A percentile compares a stretch with the other conserved stretches of the same genome.
Evolutionary conservation across 2,797 vertebrate species (phyloP).

Genomic region (Microctenopoma stevenorrisi): DNA sequence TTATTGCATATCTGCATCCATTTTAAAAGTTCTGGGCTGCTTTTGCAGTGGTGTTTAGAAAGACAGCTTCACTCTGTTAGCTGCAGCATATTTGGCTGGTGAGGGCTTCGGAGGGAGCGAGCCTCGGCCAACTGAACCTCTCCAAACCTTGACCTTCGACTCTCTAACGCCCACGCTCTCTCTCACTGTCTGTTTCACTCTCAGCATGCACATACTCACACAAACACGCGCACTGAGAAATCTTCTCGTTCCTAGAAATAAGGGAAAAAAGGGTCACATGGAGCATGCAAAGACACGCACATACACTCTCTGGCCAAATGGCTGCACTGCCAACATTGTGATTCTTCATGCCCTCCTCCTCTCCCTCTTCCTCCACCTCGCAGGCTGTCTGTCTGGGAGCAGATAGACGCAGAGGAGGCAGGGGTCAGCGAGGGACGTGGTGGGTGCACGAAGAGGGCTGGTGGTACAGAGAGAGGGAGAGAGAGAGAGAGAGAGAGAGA

Average conservation of each 20-base stretch:
- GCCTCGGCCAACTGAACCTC: constrained; percentile 73
- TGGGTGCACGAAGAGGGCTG: constrained; percentile 75
- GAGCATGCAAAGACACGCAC: constrained; percentile 17
- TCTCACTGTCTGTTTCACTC: constrained; percentile 44
- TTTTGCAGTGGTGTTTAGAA: constrained; percentile 58
- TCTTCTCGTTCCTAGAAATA: constrained; percentile 36
- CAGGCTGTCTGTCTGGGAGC: constrained; percentile 72
- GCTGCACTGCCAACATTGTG: constrained; percentile 64
- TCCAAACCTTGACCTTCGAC: constrained; percentile 76
- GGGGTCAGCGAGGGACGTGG: constrained; percentile 14
- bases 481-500: constrained; percentile 16
- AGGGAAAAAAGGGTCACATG: constrained; percentile 19
- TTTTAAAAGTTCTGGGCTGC: constrained; percentile 15
- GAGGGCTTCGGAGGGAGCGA: constrained; percentile 57
- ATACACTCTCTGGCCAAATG: constrained; percentile 57
- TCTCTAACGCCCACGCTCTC: constrained; percentile 59
- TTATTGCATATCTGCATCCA: constrained; percentile 48
- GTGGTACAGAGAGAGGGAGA: constrained; percentile 58
- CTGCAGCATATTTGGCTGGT: constrained; percentile 67
- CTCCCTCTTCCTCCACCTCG: constrained; percentile 45
- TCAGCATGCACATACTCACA: constrained; percentile 27
- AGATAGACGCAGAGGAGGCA: constrained; percentile 47
- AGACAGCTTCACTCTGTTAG: constrained; percentile 67
- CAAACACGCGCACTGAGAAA: constrained; percentile 31
- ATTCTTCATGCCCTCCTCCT: constrained; percentile 48